Evolutionary conservation across 2,888 invertebrate species (phyloP).

Genomic region (Parnassius mnemosyne): DNA sequence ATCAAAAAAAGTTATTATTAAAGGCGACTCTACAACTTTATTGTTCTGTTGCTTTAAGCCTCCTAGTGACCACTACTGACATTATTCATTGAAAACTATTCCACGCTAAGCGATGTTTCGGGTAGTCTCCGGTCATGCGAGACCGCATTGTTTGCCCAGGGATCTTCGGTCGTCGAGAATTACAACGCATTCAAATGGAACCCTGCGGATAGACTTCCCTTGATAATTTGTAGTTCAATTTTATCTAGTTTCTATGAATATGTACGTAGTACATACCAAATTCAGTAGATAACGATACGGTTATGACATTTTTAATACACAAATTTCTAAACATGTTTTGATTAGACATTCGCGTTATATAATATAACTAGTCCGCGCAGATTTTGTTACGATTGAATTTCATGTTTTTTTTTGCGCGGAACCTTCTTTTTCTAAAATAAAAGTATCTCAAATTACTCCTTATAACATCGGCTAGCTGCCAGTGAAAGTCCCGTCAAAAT

Average conservation of each 20-base stretch:
- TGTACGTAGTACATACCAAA: too few relatives aligned
- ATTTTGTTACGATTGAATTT: too few relatives aligned
- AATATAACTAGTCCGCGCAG: too few relatives aligned
- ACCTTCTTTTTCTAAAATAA: too few relatives aligned
- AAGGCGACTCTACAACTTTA: constrained; percentile 6
- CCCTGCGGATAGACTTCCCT: constrained; percentile 13
- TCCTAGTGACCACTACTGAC: constrained; percentile 41
- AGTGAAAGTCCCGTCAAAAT: too few relatives aligned
- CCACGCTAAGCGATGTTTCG: constrained; percentile 74
- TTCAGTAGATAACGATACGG: too few relatives aligned
- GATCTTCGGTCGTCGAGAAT: constrained; percentile 22
- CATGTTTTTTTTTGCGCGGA: too few relatives aligned
- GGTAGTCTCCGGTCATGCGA: constrained; percentile 59
- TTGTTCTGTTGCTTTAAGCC: constrained; percentile 17
- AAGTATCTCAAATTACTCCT: too few relatives aligned
- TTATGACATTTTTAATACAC: too few relatives aligned
- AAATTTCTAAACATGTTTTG: too few relatives aligned
- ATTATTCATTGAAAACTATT: constrained; percentile 78
- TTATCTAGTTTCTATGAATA: not conserved
- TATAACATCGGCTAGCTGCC: too few relatives aligned
- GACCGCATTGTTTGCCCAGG: constrained; percentile 28
- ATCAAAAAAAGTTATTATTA: not conserved
- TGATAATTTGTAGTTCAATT: constrained; percentile 9
- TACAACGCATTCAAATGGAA: constrained; percentile 22
- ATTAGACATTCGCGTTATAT: too few relatives aligned